Conservation (phyloP, 1,140 invertebrate genomes). For the Brachionus rotundiformis region DNA sequence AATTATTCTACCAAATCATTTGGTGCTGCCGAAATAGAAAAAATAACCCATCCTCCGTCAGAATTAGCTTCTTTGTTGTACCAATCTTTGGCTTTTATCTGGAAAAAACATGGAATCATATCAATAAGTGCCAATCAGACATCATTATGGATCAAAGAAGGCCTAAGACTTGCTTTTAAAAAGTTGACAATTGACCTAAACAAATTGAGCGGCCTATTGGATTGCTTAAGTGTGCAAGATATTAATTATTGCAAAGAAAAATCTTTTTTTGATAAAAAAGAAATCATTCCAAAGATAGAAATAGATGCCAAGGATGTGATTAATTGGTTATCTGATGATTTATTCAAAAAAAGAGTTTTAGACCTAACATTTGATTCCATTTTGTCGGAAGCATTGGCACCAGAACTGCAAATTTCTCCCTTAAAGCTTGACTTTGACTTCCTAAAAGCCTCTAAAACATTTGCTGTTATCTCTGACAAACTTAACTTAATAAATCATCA, state of each 20-base stretch:
- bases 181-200: background rate
- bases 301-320: background rate
- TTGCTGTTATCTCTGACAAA: background rate
- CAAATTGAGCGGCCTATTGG: background rate
- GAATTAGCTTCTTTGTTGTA: background rate
- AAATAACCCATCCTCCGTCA: background rate
- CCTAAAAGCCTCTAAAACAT: background rate
- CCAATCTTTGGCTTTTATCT: background rate
- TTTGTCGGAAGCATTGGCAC: background rate
- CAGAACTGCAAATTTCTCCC: background rate
- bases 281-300: background rate
- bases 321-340: background rate
- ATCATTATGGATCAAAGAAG: constrained; percentile 12
- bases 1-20: background rate
- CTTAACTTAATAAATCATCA: constrained; percentile 1
- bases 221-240: background rate
- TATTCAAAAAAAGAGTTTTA: background rate
- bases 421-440: background rate
- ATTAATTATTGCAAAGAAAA: background rate
- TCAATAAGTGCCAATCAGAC: background rate
- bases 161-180: background rate
- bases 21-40: background rate
- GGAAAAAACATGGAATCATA: background rate
- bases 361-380: background rate
- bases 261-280: background rate